A percentile compares a stretch with the other conserved stretches of the same genome.
phyloP scores from a whole-genome alignment of 2,113 vertebrate species.

The Orycteropus afer region DNA sequence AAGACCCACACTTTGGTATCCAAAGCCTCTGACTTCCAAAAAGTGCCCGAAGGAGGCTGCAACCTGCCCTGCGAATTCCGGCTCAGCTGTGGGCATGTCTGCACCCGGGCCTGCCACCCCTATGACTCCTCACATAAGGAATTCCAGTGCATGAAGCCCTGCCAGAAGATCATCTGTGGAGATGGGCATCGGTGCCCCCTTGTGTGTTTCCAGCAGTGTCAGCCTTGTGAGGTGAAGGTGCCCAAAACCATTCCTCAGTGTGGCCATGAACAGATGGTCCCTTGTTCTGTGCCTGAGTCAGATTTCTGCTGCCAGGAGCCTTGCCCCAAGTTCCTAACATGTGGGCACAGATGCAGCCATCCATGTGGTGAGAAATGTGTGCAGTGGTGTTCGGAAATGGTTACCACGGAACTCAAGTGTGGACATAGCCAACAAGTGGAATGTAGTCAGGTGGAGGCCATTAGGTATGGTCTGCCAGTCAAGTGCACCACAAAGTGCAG shows the following conservation, averaged over 20 bases:
- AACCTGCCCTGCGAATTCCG: constrained; percentile 92
- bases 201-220: constrained; percentile 87
- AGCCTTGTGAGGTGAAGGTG: constrained; percentile 86
- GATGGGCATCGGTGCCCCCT: constrained; percentile 89
- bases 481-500: constrained; percentile 86
- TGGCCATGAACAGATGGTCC: constrained; percentile 91
- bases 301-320: constrained; percentile 87
- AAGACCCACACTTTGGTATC: constrained; percentile 86
- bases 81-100: constrained; percentile 94
- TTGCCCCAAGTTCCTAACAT: constrained; percentile 88
- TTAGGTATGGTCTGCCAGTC: constrained; percentile 55
- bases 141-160: constrained; percentile 90
- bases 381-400: constrained; percentile 78
- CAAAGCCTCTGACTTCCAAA: constrained; percentile 88
- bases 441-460: constrained; percentile 83
- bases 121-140: constrained; percentile 91
- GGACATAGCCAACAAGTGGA: constrained; percentile 88
- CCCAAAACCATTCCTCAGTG: constrained; percentile 90
- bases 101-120: constrained; percentile 93
- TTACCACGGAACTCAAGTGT: constrained; percentile 87
- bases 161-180: constrained; percentile 89
- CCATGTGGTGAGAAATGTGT: constrained; percentile 89
- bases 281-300: constrained; percentile 86
- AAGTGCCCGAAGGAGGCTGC: constrained; percentile 95
- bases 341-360: constrained; percentile 89